phyloP scores from a whole-genome alignment of 2,888 invertebrate species.

The Bhutanitis thaidina region DNA sequence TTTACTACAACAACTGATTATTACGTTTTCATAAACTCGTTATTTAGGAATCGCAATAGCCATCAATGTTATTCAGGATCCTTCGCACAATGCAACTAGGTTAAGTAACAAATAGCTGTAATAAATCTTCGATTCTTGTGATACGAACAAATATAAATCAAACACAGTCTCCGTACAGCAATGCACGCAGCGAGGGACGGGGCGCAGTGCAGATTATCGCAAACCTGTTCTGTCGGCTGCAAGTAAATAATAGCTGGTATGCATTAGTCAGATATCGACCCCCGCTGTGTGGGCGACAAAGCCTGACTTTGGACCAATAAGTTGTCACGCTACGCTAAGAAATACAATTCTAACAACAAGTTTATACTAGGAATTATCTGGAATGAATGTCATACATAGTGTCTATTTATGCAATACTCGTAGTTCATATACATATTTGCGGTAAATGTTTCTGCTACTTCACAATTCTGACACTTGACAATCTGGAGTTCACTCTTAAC shows the following conservation, averaged over 20 bases:
- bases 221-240: slow-evolving; percentile 41
- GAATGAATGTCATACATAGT: background rate
- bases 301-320: slow-evolving; percentile 6
- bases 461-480: too few relatives aligned
- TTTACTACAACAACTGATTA: too few relatives aligned
- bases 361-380: slow-evolving; percentile 1
- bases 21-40: background rate
- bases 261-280: slow-evolving; percentile 66
- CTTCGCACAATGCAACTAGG: slow-evolving; percentile 6
- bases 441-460: background rate
- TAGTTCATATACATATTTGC: background rate
- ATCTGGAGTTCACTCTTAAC: too few relatives aligned
- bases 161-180: slow-evolving; percentile 39
- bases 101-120: slow-evolving; percentile 12
- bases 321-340: background rate
- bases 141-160: slow-evolving; percentile 37
- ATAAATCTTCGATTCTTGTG: slow-evolving; percentile 14
- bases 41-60: slow-evolving; percentile 8
- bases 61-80: background rate
- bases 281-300: slow-evolving; percentile 48
- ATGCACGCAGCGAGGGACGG: slow-evolving; percentile 24
- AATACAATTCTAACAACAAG: slow-evolving; percentile 1
- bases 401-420: too few relatives aligned
- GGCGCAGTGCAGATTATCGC: slow-evolving; percentile 48
- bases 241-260: slow-evolving; percentile 62